Conservation (phyloP, 2,797 vertebrate species). For the Molothrus ater region DNA sequence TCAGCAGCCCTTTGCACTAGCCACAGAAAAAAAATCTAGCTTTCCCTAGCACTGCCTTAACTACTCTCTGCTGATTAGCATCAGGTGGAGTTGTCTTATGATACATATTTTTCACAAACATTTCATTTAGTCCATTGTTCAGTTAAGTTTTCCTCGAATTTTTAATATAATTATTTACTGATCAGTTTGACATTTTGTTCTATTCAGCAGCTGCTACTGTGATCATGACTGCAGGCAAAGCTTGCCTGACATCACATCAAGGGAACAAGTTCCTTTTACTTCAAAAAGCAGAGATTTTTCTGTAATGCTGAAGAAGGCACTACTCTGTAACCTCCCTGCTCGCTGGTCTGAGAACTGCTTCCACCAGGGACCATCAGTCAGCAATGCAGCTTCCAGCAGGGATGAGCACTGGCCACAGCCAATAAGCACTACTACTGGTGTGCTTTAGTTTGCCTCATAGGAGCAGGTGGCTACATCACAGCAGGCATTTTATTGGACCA, state of each 20-base stretch:
- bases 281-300: neutral
- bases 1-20: neutral
- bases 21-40: neutral
- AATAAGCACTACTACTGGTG: accelerated
- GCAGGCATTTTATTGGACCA: neutral
- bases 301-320: neutral
- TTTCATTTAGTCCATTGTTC: neutral
- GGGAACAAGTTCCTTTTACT: neutral
- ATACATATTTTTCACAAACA: neutral
- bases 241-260: neutral
- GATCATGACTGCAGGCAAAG: neutral
- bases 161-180: neutral
- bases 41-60: neutral
- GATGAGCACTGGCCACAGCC: neutral
- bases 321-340: neutral
- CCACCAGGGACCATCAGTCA: neutral
- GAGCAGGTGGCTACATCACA: neutral
- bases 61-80: neutral
- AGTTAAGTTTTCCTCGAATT: neutral
- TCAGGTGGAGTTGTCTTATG: neutral
- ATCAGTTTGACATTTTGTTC: neutral
- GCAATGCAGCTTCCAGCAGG: neutral
- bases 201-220: neutral
- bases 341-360: neutral
- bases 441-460: neutral